Evolutionary conservation across 2,797 vertebrate species (phyloP).

Genomic region (Onychomys torridus): DNA sequence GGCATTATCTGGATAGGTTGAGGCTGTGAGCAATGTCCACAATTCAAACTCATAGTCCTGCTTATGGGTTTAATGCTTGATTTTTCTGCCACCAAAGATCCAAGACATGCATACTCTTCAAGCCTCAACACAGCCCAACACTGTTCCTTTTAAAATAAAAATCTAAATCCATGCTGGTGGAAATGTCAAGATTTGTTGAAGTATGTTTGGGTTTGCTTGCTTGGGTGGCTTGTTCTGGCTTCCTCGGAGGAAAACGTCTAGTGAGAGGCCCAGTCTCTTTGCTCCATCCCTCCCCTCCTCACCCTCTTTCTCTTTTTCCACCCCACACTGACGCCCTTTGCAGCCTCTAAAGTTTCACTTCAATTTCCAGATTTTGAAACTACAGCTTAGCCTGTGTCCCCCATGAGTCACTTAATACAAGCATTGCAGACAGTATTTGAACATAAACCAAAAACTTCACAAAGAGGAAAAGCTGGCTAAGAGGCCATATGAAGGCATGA

Average conservation of each 20-base stretch:
- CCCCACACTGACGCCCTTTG: not conserved
- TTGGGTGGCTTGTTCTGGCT: not conserved
- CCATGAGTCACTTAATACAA: conserved; percentile 27
- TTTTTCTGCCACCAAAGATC: not conserved
- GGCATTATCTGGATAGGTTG: not conserved
- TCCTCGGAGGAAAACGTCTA: not conserved
- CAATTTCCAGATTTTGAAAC: conserved; percentile 48
- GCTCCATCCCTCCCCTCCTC: not conserved
- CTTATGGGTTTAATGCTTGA: not conserved
- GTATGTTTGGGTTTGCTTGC: not conserved
- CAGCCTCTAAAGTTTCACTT: not conserved
- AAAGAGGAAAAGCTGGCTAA: conserved; percentile 43
- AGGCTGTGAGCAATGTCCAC: not conserved
- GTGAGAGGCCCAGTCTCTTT: not conserved
- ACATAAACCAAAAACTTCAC: not conserved
- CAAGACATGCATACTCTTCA: not conserved
- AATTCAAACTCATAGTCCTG: not conserved
- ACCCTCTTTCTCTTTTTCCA: not conserved
- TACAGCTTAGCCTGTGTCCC: not conserved
- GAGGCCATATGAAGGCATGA: not conserved
- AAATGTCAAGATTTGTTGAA: conserved; percentile 17
- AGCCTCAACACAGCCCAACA: not conserved
- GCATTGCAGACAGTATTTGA: not conserved
- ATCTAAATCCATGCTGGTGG: not conserved
- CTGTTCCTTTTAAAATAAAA: conserved; percentile 2